Conservation (phyloP, 1,140 invertebrate genomes). For the Phymastichus coffea region DNA sequence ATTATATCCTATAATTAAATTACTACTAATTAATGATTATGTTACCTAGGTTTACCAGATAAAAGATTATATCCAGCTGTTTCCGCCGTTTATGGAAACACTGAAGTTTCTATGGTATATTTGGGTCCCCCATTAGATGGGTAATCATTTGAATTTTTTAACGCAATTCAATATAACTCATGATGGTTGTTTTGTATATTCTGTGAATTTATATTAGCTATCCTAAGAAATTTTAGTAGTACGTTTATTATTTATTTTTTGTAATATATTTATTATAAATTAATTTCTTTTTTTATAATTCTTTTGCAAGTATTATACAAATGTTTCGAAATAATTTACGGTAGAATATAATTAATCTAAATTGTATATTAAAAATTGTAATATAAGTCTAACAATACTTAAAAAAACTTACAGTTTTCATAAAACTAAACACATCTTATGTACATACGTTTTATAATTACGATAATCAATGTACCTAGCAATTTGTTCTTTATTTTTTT, state of each 20-base stretch:
- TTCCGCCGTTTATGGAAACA: slow-evolving; percentile 98
- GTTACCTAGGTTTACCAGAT: slow-evolving; percentile 77
- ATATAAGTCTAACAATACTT: slow-evolving; percentile 31
- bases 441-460: slow-evolving; percentile 40
- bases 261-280: too few relatives aligned
- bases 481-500: slow-evolving; percentile 34
- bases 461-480: slow-evolving; percentile 33
- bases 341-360: slow-evolving; percentile 7
- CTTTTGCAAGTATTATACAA: too few relatives aligned
- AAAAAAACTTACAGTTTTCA: slow-evolving; percentile 33
- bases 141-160: slow-evolving; percentile 58
- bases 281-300: too few relatives aligned
- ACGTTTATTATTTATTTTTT: too few relatives aligned
- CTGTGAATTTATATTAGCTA: background rate
- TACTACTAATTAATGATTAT: slow-evolving; percentile 11
- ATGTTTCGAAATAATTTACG: too few relatives aligned
- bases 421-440: slow-evolving; percentile 33
- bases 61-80: slow-evolving; percentile 94
- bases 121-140: slow-evolving; percentile 92
- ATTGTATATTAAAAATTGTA: slow-evolving; percentile 38
- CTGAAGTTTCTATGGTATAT: slow-evolving; percentile 99
- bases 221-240: background rate
- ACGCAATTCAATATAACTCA: slow-evolving; percentile 30
- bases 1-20: slow-evolving; percentile 5
- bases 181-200: background rate